phyloP scores from a whole-genome alignment of 2,113 vertebrate species.

The Macrotis lagotis region DNA sequence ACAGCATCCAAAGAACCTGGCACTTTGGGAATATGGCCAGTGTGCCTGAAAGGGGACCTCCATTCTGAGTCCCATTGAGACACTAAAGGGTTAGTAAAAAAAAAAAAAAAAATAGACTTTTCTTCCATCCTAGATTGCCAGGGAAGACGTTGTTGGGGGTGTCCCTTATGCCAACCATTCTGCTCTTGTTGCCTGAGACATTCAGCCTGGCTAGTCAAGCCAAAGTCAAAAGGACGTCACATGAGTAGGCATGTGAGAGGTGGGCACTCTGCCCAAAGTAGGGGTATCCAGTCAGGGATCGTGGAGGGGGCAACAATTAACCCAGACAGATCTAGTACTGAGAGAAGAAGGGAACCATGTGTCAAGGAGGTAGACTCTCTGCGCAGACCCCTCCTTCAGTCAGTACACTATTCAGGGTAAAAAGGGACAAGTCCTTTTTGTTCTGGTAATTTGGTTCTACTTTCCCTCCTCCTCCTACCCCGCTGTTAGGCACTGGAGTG shows the following conservation, averaged over 20 bases:
- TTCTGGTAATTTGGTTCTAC: neutral
- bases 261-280: neutral
- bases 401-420: neutral
- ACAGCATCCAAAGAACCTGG: neutral
- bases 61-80: neutral
- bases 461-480: constrained; percentile 10
- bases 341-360: neutral
- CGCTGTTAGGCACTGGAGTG: constrained; percentile 52
- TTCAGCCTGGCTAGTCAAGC: neutral
- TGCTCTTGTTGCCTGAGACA: neutral
- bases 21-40: neutral
- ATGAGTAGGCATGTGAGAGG: constrained; percentile 25
- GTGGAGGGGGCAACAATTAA: neutral
- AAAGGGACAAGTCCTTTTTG: neutral
- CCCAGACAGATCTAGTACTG: neutral
- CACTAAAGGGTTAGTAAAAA: neutral
- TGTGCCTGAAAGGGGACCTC: neutral
- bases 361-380: neutral
- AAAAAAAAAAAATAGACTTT: neutral
- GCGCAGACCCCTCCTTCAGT: neutral
- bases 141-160: neutral
- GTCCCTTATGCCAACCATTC: neutral
- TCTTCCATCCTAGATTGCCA: neutral
- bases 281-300: neutral
- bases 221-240: constrained; percentile 13